A percentile compares a stretch with the other conserved stretches of the same genome.
These are phyloP conservation scores for Misgurnus anguillicaudatus DNA, from an alignment of 2,113 vertebrate species.

Conservation along the genomic window DNA sequence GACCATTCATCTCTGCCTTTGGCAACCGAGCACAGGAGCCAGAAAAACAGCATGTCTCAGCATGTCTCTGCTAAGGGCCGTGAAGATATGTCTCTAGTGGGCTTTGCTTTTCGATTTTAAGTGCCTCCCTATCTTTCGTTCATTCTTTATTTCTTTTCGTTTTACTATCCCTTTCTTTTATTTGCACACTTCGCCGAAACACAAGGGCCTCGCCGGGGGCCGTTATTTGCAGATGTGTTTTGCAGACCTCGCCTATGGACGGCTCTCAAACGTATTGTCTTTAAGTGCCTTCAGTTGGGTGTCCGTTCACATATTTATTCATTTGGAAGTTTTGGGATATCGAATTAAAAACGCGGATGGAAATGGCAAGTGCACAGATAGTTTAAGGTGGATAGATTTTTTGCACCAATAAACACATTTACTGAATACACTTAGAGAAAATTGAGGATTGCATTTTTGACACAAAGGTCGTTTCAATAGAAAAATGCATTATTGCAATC, in stretches of 20 bases:
- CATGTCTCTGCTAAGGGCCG: conserved; percentile 33
- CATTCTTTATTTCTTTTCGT: neutral
- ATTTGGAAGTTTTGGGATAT: no score
- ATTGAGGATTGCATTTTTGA: no score
- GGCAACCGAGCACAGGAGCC: conserved; percentile 20
- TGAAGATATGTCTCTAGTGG: conserved; percentile 36
- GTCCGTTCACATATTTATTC: no score
- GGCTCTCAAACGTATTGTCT: neutral
- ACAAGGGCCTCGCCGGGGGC: neutral
- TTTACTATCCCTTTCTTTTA: conserved; percentile 25
- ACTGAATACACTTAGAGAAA: no score
- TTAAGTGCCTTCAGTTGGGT: neutral
- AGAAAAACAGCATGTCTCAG: conserved; percentile 40
- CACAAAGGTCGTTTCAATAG: no score
- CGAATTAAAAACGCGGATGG: no score
- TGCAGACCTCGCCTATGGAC: neutral
- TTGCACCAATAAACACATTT: no score
- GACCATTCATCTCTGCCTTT: conserved; percentile 46
- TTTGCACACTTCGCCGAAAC: conserved; percentile 18
- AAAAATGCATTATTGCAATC: no score
- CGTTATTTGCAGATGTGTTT: neutral
- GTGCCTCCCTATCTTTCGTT: neutral
- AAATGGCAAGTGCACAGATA: no score
- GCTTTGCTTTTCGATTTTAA: conserved; percentile 21
- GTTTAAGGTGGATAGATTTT: no score